These are phyloP conservation scores for Gadopsis marmoratus DNA, from an alignment of 2,797 vertebrate species.

Conservation along the genomic window DNA sequence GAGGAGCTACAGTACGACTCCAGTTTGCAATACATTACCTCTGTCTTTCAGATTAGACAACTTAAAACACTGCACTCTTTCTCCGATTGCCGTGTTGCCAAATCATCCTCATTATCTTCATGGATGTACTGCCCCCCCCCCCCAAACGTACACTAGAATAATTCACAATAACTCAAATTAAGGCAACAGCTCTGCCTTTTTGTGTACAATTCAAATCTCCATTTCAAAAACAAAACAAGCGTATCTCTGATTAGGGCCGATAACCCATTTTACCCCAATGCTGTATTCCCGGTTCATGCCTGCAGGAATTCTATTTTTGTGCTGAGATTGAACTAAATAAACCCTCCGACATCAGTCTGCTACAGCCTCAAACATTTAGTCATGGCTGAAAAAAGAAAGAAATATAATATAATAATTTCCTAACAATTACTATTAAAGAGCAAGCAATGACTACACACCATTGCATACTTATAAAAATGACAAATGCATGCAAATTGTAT, in stretches of 20 bases:
- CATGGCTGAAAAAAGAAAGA: conserved; percentile 14
- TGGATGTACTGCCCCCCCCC: neutral
- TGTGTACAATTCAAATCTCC: conserved; percentile 1
- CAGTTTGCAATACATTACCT: conserved; percentile 8
- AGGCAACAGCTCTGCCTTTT: neutral
- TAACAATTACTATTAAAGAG: neutral
- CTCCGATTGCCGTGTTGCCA: neutral
- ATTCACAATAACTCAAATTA: neutral
- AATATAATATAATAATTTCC: too few species aligned
- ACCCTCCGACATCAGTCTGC: conserved; percentile 39
- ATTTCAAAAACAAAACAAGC: conserved; percentile 2
- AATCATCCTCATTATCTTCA: neutral
- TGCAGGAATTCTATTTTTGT: conserved; percentile 12
- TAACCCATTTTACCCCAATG: conserved; percentile 30
- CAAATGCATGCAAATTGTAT: neutral
- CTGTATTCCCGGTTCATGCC: conserved; percentile 34
- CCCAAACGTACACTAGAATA: neutral
- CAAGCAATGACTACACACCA: neutral
- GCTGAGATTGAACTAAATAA: conserved; percentile 48
- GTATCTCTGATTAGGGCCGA: conserved; percentile 11
- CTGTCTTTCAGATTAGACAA: conserved; percentile 25
- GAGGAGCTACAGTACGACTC: neutral
- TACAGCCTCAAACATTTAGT: conserved; percentile 39
- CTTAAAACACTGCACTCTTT: neutral
- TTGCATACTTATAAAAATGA: neutral